Base-by-base conservation (phyloP, 1,140 invertebrate genomes). In the Batillaria attramentaria region DNA sequence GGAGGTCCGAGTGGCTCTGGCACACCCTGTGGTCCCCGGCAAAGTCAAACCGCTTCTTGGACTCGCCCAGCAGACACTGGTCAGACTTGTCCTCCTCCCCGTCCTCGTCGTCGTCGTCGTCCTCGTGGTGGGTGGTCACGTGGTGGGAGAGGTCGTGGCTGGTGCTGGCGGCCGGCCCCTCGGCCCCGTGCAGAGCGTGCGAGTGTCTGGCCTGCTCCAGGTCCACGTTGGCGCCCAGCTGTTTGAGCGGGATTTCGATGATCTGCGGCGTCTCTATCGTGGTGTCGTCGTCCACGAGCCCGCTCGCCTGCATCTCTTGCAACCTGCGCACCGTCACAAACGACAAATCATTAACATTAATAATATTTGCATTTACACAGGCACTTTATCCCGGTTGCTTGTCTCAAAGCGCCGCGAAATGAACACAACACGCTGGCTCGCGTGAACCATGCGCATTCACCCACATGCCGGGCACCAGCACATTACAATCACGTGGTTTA, bases 271-370 rank as follows among this genome's bases (percentile, higher is more conserved):
- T 77, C 13, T 78, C 78, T 10, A 72, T 28, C 3, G 76, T 68
- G 24, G 84, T 78, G n/a, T 81, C 83, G 20, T 81, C 81, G 16
- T 82, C 83, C 78, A 86, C 81, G 18, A 87, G 69, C 60, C 85
- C 85, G 31, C 83, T 85, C 18, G 80, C 83, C 79, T 81, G 84
- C 85, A 87, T 84, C 50, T 87, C 83, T 62, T 85, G 81, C 78
- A 87, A 78, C 86, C 86, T 87, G 41, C 31, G 81, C 79, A 20
- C n/a, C n/a, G n/a, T n/a, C n/a, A n/a, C n/a, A n/a, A n/a, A n/a
- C n/a, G n/a, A n/a, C n/a, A n/a, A n/a, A n/a, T n/a, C n/a, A n/a
- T n/a, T n/a, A n/a, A n/a, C n/a, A n/a, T n/a, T n/a, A n/a, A n/a
- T n/a, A n/a, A n/a, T n/a, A n/a, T n/a, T n/a, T n/a, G n/a, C n/a